phyloP scores from a whole-genome alignment of 2,888 invertebrate genomes.

The Eupithecia inturbata region DNA sequence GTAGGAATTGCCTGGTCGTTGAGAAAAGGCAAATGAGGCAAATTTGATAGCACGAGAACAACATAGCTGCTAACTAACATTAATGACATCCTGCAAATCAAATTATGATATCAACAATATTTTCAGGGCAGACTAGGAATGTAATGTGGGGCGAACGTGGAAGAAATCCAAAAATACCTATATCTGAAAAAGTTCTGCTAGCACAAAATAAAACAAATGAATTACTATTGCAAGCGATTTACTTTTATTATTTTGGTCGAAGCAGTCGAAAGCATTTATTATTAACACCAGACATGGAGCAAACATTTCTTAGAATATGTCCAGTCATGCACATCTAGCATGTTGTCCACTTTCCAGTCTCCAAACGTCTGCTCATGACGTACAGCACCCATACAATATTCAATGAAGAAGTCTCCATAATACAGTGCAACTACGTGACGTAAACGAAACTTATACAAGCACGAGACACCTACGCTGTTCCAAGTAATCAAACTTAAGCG shows the following conservation, averaged over 20 bases:
- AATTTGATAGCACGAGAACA: too few relatives aligned
- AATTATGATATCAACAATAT: too few relatives aligned
- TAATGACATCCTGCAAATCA: too few relatives aligned
- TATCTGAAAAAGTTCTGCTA: not conserved
- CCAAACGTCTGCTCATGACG: not conserved
- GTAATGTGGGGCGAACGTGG: too few relatives aligned
- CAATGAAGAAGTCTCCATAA: conserved; percentile 10
- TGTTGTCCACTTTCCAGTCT: not conserved
- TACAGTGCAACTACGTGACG: not conserved
- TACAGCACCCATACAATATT: conserved; percentile 15
- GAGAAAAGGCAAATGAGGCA: too few relatives aligned
- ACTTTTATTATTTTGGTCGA: too few relatives aligned
- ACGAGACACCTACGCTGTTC: not conserved
- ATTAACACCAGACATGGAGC: not conserved
- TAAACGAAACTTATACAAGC: not conserved
- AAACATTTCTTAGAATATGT: not conserved
- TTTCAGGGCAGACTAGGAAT: too few relatives aligned
- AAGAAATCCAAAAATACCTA: too few relatives aligned
- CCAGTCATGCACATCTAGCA: not conserved
- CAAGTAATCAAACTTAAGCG: not conserved
- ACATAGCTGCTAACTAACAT: too few relatives aligned
- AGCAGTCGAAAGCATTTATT: not conserved
- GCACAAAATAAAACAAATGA: not conserved
- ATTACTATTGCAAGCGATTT: too few relatives aligned
- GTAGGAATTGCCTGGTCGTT: too few relatives aligned